Conservation (phyloP, 2,113 vertebrate genomes). For the Lepisosteus osseus region DNA sequence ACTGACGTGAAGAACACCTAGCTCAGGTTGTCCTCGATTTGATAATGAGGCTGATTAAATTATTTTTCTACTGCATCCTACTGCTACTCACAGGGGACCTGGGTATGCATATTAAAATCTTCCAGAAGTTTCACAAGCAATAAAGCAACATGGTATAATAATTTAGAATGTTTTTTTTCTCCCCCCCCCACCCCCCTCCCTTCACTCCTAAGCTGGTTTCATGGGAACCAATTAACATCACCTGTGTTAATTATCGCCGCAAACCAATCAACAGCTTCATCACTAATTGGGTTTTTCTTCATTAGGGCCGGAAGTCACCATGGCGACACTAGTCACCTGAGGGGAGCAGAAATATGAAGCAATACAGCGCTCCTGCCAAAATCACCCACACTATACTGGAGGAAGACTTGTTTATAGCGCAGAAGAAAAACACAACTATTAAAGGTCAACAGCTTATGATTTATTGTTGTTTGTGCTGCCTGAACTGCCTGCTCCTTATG, state of each 20-base stretch:
- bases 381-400: slow-evolving; percentile 57
- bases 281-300: slow-evolving; percentile 96
- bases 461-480: slow-evolving; percentile 51
- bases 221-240: slow-evolving; percentile 98
- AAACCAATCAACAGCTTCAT: slow-evolving; percentile 95
- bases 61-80: slow-evolving; percentile 77
- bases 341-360: slow-evolving; percentile 72
- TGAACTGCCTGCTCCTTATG: slow-evolving; percentile 35
- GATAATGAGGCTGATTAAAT: slow-evolving; percentile 89
- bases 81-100: slow-evolving; percentile 76
- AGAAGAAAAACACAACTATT: slow-evolving; percentile 76
- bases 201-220: slow-evolving; percentile 71
- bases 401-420: slow-evolving; percentile 68
- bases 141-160: slow-evolving; percentile 34
- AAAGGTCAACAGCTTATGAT: slow-evolving; percentile 66
- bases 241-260: slow-evolving; percentile 98
- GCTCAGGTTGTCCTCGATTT: slow-evolving; percentile 77
- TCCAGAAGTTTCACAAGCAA: slow-evolving; percentile 57
- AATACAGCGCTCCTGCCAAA: slow-evolving; percentile 77
- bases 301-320: slow-evolving; percentile 92
- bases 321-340: slow-evolving; percentile 85
- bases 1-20: slow-evolving; percentile 65
- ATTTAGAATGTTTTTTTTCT: slow-evolving; percentile 62
- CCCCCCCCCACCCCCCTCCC: slow-evolving; percentile 41
- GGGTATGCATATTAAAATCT: slow-evolving; percentile 81